A percentile compares a stretch with the other conserved stretches of the same genome.
Evolutionary conservation across 2,888 invertebrate species (phyloP).

Genomic region (Drosophila peninsularis): DNA sequence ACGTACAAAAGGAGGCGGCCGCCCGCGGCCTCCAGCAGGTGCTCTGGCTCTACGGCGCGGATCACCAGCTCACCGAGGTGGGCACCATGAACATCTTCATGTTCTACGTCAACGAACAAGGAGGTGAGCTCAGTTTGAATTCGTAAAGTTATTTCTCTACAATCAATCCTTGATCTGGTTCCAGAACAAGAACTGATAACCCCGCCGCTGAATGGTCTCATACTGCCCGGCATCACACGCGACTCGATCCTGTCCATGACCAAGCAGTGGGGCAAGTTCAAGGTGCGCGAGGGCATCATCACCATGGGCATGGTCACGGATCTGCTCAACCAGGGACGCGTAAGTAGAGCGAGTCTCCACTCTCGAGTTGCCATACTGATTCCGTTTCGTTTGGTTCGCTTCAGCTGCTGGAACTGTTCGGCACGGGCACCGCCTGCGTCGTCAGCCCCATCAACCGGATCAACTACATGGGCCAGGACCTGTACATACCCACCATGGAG

Average conservation of each 20-base stretch:
- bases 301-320: constrained; percentile 93
- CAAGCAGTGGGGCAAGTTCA: constrained; percentile 93
- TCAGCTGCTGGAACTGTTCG: constrained; percentile 97
- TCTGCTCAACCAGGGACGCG: constrained; percentile 91
- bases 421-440: constrained; percentile 98
- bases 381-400: not conserved
- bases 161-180: not conserved
- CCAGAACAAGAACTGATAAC: constrained; percentile 95
- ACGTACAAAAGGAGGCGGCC: constrained; percentile 91
- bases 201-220: constrained; percentile 96
- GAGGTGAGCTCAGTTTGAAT: no score
- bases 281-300: constrained; percentile 91
- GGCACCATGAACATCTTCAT: constrained; percentile 99
- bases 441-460: constrained; percentile 96
- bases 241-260: constrained; percentile 93
- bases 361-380: not conserved
- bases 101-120: constrained; percentile 93
- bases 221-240: constrained; percentile 97
- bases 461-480: constrained; percentile 89
- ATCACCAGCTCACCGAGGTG: constrained; percentile 97
- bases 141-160: no score
- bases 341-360: constrained; percentile 85
- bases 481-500: constrained; percentile 90
- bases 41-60: constrained; percentile 97
- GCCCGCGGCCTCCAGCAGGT: constrained; percentile 95